A percentile compares a stretch with the other conserved stretches of the same genome.
Conservation (phyloP, 2,888 invertebrate species). For the Nipponacmea schrenckii region DNA sequence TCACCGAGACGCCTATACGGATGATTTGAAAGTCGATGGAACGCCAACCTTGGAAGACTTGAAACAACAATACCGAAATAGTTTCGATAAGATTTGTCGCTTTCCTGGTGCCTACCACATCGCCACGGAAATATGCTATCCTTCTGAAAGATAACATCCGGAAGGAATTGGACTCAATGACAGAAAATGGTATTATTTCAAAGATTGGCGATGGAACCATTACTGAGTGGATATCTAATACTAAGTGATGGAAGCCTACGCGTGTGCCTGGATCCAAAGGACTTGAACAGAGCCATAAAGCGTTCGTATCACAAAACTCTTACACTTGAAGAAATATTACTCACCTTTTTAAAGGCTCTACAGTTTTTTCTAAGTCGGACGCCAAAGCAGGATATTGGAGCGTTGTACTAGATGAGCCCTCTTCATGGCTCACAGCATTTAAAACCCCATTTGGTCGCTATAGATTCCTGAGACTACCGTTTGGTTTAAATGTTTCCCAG, state of each 20-base stretch:
- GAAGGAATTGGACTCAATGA: neutral
- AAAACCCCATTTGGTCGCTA: slow-evolving; percentile 2
- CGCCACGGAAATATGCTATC: neutral
- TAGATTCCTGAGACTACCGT: neutral
- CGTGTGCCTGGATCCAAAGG: neutral
- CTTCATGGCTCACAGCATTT: neutral
- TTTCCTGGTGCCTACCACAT: neutral
- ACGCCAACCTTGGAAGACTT: neutral
- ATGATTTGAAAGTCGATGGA: neutral
- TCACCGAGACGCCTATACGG: neutral
- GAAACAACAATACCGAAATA: neutral
- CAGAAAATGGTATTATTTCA: neutral
- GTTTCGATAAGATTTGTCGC: neutral
- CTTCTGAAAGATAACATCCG: neutral
- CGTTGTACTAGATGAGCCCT: neutral
- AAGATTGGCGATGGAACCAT: neutral
- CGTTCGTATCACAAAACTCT: neutral
- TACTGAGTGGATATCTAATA: neutral
- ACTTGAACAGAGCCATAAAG: neutral
- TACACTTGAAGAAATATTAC: neutral
- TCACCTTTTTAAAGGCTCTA: neutral
- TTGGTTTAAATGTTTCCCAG: neutral
- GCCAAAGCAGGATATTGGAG: neutral
- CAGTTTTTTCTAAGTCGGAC: neutral
- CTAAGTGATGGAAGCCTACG: neutral